Base-by-base conservation (phyloP, 1,140 invertebrate genomes). In the Metopolophium dirhodum region DNA sequence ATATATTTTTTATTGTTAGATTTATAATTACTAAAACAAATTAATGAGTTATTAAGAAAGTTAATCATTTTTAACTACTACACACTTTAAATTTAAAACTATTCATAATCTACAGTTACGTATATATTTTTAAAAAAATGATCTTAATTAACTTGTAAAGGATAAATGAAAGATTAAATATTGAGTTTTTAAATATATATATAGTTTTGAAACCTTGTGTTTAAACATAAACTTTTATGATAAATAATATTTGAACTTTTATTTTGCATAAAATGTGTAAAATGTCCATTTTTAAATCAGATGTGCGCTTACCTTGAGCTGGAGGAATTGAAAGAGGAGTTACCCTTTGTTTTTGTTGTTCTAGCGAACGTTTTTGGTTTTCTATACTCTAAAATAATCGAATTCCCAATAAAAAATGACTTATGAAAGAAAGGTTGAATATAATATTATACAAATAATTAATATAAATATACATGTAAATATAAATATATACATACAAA, bases 311-410 rank as follows among this genome's bases (percentile, higher is more conserved):
- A 94, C 83, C 90, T 94, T 85, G 91, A 93, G 49, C 91, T 85
- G 91, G 47, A 93, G 91, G 82, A 93, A 93, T 93, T 57, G 91
- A 85, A 93, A 93, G 91, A 93, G 91, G 91, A 93, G 68, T 93
- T 93, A 93, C 77, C 49, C 68, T 93, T 68, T 94, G 93, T 88
- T 94, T 94, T 91, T 94, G 93, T 91, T 94, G 93, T 94, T 92
- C 93, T 61, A 94, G 54, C 26, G 83, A 87, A 85, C 91, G 93
- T 92, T 94, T 94, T 88, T 94, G 93, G 90, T 94, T 94, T 88
- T 94, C 93, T 91, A 94, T 92, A 87, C 45, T 94, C 93, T 94
- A 88, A 83, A 91, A 91, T 61, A 93, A 93, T 92, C 90, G 57
- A 93, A 93, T 93, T 93, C 30, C 49, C 85, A 88, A 93, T 90